Evolutionary conservation across 2,797 vertebrate species (phyloP).

Genomic region (Gymnothorax reevesii): DNA sequence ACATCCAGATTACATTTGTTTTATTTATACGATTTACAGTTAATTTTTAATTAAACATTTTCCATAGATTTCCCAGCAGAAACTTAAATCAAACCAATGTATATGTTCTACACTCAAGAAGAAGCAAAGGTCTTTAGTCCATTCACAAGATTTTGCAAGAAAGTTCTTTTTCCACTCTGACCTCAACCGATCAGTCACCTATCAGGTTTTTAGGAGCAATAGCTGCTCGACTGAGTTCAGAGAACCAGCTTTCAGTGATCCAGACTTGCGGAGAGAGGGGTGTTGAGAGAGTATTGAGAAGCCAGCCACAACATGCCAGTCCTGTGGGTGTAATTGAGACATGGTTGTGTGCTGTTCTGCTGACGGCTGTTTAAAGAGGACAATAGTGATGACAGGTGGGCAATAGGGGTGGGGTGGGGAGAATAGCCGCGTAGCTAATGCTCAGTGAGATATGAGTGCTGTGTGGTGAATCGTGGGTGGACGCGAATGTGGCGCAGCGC

Average conservation of each 20-base stretch:
- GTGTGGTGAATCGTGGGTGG: not conserved
- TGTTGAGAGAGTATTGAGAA: not conserved
- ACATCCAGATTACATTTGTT: too few relatives aligned
- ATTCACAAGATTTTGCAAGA: too few relatives aligned
- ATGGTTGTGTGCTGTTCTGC: not conserved
- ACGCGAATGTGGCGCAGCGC: not conserved
- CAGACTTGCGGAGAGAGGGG: not conserved
- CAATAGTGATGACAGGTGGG: not conserved
- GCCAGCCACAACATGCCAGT: slow-evolving; percentile 4
- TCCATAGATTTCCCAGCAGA: too few relatives aligned
- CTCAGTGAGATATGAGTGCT: not conserved
- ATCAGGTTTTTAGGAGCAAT: too few relatives aligned
- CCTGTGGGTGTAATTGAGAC: not conserved
- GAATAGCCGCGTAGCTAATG: not conserved
- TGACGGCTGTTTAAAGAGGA: not conserved
- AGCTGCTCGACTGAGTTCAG: not conserved
- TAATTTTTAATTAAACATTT: too few relatives aligned
- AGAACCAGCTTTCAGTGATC: not conserved
- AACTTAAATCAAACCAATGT: too few relatives aligned
- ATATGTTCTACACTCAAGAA: too few relatives aligned
- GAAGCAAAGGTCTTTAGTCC: too few relatives aligned
- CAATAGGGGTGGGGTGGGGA: not conserved
- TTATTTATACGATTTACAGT: too few relatives aligned
- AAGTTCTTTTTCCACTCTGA: too few relatives aligned
- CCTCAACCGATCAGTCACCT: too few relatives aligned